Base-by-base conservation (phyloP, 2,113 vertebrate genomes). In the Antidorcas marsupialis region DNA sequence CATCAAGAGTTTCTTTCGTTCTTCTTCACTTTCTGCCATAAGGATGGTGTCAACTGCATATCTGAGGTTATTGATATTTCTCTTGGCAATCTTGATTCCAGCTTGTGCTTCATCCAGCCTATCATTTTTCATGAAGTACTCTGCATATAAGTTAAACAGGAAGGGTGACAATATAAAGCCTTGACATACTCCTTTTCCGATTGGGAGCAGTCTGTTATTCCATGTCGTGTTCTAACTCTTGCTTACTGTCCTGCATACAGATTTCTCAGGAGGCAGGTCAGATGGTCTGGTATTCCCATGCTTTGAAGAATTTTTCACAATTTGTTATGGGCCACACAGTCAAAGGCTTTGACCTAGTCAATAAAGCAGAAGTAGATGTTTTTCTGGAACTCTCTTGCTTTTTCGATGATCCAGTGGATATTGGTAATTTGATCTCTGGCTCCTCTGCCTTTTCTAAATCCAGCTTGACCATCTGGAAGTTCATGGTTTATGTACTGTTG, bases 401-500 rank as follows among this genome's bases (percentile, higher is more conserved):
- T 36, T 71, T 21, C 9, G 1, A 2, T 36, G 17, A 71, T 21
- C n/a, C 1, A 0, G 2, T n/a, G 36, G 64, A 71, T 5, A 9
- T 71, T 71, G 64, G n/a, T 9, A 71, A 36, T 11, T 21, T 71
- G 64, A 36, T 36, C 64, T 64, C 6, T 71, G n/a, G 17, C 36
- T 71, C 64, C 17, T 21, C 17, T 71, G n/a, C 10, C n/a, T 71
- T 71, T 36, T 67, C n/a, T 71, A 71, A 71, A 71, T 21, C 4
- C 17, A 71, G n/a, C n/a, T 71, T 36, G 64, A 36, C 19, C 64
- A 71, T 36, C 64, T 71, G n/a, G n/a, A 36, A 71, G 17, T 71
- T 71, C 17, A 36, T 11, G 17, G 64, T 71, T 67, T 9, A 71
- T 0, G 0, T 21, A 21, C n/a, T 36, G 64, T 19, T 71, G n/a